A percentile compares a stretch with the other conserved stretches of the same genome.
Conservation (phyloP, 2,113 vertebrate genomes). For the Chinchilla lanigera region DNA sequence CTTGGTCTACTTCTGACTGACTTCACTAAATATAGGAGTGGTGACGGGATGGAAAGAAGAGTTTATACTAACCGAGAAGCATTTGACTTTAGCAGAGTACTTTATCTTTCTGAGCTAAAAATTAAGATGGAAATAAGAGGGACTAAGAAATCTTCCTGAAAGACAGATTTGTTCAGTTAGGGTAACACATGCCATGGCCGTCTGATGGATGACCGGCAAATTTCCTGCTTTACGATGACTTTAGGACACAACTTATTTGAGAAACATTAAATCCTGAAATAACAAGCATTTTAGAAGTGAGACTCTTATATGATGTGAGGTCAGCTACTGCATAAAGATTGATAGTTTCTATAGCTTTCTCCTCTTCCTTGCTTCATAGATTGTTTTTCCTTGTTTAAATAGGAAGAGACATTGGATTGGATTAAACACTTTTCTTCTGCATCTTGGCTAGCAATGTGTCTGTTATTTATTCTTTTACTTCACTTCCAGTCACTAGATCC, state of each 20-base stretch:
- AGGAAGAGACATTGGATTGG: neutral
- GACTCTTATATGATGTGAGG: neutral
- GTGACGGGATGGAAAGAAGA: neutral
- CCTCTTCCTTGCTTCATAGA: neutral
- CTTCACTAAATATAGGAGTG: neutral
- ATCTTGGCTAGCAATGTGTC: neutral
- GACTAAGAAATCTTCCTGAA: neutral
- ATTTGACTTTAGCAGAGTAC: neutral
- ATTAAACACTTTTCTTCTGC: neutral
- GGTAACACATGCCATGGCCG: neutral
- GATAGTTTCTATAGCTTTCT: neutral
- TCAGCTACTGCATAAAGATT: neutral
- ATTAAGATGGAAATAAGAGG: neutral
- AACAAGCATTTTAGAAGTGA: neutral
- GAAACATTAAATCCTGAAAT: conserved; percentile 2
- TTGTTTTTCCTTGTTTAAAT: conserved; percentile 13
- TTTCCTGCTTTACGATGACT: neutral
- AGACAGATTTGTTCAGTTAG: neutral
- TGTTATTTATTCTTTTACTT: neutral
- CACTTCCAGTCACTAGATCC: neutral
- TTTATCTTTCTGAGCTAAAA: conserved; percentile 30
- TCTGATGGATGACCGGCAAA: neutral
- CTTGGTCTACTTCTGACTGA: neutral
- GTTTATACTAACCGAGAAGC: neutral
- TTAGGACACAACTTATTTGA: neutral